phyloP scores from a whole-genome alignment of 2,113 vertebrate genomes.

The Cheilinus undulatus region DNA sequence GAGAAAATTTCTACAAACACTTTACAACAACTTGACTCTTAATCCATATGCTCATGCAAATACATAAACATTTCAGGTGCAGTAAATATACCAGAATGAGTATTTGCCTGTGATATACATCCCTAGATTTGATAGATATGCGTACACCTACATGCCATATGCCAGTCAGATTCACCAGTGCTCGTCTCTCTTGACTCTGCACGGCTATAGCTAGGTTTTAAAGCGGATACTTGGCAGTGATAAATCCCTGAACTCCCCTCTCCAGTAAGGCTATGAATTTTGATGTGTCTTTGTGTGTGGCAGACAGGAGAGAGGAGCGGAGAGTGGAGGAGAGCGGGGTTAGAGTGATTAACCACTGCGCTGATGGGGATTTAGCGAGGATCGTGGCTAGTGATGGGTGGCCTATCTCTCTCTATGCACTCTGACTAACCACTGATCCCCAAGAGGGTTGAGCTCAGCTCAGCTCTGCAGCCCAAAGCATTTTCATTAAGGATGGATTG shows the following conservation, averaged over 20 bases:
- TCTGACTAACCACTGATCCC: constrained; percentile 88
- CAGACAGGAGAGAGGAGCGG: constrained; percentile 68
- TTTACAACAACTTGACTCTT: not conserved
- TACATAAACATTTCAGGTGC: constrained; percentile 15
- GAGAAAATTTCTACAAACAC: not conserved
- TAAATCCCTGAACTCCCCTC: constrained; percentile 73
- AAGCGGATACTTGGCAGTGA: constrained; percentile 74
- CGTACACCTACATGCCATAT: constrained; percentile 16
- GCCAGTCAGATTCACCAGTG: constrained; percentile 38
- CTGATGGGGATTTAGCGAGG: constrained; percentile 87
- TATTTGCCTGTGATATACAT: constrained; percentile 21
- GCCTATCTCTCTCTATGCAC: constrained; percentile 85
- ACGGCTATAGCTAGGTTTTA: constrained; percentile 53
- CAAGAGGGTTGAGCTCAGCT: constrained; percentile 91
- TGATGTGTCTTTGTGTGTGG: constrained; percentile 85
- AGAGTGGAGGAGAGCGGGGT: constrained; percentile 78
- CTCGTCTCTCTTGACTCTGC: constrained; percentile 59
- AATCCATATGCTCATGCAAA: not conserved
- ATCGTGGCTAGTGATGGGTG: constrained; percentile 87
- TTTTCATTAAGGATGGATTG: constrained; percentile 99
- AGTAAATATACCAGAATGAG: constrained; percentile 22
- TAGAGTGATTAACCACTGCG: constrained; percentile 86
- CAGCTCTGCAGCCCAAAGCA: constrained; percentile 92
- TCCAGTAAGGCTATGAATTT: constrained; percentile 85
- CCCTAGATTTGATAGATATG: constrained; percentile 6